A percentile compares a stretch with the other conserved stretches of the same genome.
Conservation (phyloP, 2,888 invertebrate species). For the Idaea dimidiata region DNA sequence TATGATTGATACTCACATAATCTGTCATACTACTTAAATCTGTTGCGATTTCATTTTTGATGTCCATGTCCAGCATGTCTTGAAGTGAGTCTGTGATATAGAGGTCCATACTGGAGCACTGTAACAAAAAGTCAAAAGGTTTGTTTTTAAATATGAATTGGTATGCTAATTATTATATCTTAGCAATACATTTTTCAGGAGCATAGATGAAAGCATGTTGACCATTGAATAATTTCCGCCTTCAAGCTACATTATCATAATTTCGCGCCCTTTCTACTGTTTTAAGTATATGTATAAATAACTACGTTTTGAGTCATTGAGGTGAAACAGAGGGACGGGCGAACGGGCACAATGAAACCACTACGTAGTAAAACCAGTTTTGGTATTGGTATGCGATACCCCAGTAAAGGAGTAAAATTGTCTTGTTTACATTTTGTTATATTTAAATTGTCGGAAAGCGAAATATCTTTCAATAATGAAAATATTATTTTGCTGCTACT, state of each 20-base stretch:
- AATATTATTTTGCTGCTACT: neutral
- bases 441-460: constrained; percentile 23
- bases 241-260: constrained; percentile 7
- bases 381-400: constrained; percentile 66
- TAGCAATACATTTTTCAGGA: neutral
- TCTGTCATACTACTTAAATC: constrained; percentile 87
- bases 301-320: constrained; percentile 28
- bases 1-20: constrained; percentile 63
- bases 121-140: constrained; percentile 11
- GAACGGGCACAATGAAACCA: constrained; percentile 63
- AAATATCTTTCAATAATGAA: neutral
- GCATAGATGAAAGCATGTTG: neutral
- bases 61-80: constrained; percentile 95
- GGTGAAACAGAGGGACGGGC: constrained; percentile 45
- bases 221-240: neutral
- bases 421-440: constrained; percentile 35
- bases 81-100: constrained; percentile 88
- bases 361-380: constrained; percentile 77
- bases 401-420: constrained; percentile 39
- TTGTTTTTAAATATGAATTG: neutral
- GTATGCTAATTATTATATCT: neutral
- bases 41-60: constrained; percentile 91
- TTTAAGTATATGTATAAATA: constrained; percentile 21
- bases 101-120: constrained; percentile 81
- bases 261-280: constrained; percentile 56